Percentiles rank a stretch among this genome's conserved stretches.
These are phyloP conservation scores for Pelobates cultripes DNA, from an alignment of 2,797 vertebrate genomes.

Conservation along the genomic window DNA sequence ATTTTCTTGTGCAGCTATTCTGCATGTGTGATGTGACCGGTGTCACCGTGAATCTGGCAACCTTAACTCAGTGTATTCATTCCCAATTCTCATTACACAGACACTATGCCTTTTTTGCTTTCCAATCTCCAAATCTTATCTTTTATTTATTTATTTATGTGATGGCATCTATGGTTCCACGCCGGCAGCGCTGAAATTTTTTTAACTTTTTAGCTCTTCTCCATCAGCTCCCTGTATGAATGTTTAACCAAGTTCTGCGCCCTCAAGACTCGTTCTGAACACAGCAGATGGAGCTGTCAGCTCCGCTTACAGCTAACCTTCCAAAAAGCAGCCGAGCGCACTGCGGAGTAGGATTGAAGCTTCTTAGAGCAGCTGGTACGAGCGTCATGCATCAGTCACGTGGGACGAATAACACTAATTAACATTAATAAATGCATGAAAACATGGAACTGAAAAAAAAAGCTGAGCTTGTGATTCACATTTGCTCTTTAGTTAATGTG, in stretches of 20 bases:
- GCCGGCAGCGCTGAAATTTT: background rate
- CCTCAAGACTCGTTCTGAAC: slow-evolving; percentile 26
- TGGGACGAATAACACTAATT: slow-evolving; percentile 12
- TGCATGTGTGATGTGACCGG: too few relatives aligned
- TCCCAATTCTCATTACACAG: background rate
- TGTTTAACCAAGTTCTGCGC: slow-evolving; percentile 43
- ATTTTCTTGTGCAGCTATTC: too few relatives aligned
- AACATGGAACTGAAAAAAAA: background rate
- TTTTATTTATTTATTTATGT: background rate
- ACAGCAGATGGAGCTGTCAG: slow-evolving; percentile 61
- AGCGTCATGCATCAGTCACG: background rate
- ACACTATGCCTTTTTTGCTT: background rate
- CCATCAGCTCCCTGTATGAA: slow-evolving; percentile 9
- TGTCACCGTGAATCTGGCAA: background rate
- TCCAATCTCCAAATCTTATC: background rate
- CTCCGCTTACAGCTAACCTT: slow-evolving; percentile 27
- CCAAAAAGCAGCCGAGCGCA: slow-evolving; percentile 57
- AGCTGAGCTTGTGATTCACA: background rate
- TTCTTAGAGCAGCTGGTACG: slow-evolving; percentile 56
- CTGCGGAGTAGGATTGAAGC: slow-evolving; percentile 11
- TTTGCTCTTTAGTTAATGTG: background rate
- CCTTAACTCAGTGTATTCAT: background rate
- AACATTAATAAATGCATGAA: slow-evolving; percentile 50
- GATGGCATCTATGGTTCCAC: background rate
- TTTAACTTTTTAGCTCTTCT: background rate